Percentiles rank a stretch among this genome's conserved stretches.
Conservation (phyloP, 2,797 vertebrate species). For the Heterohyrax brucei region DNA sequence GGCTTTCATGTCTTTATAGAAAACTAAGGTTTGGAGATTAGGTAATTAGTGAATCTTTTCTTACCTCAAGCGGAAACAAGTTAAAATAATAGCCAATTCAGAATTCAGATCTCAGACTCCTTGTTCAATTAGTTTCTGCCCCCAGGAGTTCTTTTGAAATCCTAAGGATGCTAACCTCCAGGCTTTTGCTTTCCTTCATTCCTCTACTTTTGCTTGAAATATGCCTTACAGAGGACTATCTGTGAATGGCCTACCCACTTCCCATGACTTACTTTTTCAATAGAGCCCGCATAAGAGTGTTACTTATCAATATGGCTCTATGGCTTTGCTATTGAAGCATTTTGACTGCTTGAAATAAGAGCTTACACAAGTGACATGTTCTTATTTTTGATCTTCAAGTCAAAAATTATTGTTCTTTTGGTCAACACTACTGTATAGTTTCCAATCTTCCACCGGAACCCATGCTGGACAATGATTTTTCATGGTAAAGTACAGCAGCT, state of each 20-base stretch:
- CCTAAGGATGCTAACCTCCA: background rate
- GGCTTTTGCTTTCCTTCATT: background rate
- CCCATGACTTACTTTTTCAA: background rate
- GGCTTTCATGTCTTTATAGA: no score
- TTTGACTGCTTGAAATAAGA: background rate
- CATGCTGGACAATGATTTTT: background rate
- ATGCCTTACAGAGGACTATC: background rate
- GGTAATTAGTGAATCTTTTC: no score
- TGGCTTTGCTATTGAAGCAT: background rate
- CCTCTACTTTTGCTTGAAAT: background rate
- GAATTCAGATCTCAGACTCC: background rate
- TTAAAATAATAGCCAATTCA: conserved; percentile 5
- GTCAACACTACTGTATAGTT: background rate
- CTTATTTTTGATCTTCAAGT: background rate
- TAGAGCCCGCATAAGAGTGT: background rate
- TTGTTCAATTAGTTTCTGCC: background rate
- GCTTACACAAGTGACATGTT: background rate
- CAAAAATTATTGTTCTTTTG: conserved; percentile 42
- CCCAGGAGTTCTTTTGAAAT: background rate
- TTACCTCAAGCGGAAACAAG: no score
- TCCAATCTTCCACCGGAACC: background rate
- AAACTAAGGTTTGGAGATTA: no score
- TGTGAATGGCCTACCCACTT: background rate
- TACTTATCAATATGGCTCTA: background rate
- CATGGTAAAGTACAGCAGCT: background rate